These are phyloP conservation scores for Hirudo medicinalis DNA, from an alignment of 1,140 invertebrate species.

Conservation along the genomic window DNA sequence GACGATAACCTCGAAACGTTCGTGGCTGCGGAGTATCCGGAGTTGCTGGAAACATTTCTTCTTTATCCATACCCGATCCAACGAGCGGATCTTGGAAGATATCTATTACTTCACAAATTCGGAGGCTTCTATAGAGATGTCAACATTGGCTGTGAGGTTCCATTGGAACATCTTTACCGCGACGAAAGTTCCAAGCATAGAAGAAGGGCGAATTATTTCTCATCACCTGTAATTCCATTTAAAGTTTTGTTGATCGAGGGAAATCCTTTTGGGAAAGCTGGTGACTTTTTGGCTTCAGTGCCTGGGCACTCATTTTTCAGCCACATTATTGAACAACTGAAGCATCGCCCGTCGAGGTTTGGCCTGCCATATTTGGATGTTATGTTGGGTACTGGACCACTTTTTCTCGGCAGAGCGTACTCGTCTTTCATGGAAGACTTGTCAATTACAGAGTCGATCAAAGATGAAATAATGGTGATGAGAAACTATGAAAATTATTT, in stretches of 20 bases:
- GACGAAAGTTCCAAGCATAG: background rate
- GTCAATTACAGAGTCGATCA: background rate
- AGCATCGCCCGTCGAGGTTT: background rate
- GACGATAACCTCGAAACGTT: background rate
- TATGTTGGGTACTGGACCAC: constrained; percentile 1
- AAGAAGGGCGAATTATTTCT: background rate
- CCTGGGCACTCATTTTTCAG: background rate
- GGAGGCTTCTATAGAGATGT: constrained; percentile 1
- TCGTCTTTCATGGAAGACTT: background rate
- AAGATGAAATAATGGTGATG: background rate
- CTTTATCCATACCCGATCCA: constrained; percentile 3
- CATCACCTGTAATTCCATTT: background rate
- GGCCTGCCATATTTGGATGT: constrained; percentile 10
- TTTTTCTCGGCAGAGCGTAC: background rate
- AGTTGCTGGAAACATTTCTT: constrained; percentile 4
- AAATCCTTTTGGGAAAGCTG: background rate
- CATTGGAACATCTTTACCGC: background rate
- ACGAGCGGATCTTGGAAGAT: background rate
- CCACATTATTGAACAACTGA: background rate
- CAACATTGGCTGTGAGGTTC: constrained; percentile 1
- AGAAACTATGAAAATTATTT: background rate
- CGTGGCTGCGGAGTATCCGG: background rate
- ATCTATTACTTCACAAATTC: background rate
- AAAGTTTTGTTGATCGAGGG: background rate
- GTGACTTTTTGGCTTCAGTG: background rate